Evolutionary conservation across 2,797 vertebrate genomes (phyloP), one percentile per base, ranked within the genome.

Genomic region (Tachyglossus aculeatus): DNA sequence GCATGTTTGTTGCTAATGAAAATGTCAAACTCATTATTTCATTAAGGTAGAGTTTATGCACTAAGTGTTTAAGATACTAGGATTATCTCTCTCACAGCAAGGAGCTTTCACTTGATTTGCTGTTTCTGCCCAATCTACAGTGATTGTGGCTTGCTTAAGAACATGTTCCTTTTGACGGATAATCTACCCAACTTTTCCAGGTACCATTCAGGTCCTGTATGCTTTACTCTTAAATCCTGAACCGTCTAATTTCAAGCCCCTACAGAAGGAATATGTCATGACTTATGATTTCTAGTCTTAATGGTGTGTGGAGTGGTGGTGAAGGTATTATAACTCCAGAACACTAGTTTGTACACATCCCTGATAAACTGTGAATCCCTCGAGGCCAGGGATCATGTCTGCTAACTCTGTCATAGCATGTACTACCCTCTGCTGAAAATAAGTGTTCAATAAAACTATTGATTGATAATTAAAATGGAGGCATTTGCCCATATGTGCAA

Each of bases 11-110:
- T 76, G 29, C 69, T 61, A 66, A 22, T 70, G 63, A 72, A 57
- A 39, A 66, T 77, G 71, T 52, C 58, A 8, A 67, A 25, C 15
- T 61, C 55, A 19, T 82, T 76, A 67, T 21, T 45, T 83, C 62
- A 80, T 83, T 84, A 81, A 51, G 39, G 67, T 52, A 81, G 61
- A 83, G 87, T n/a, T n/a, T 78, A 82, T 77, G 63, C 36, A 85
- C 18, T 74, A 75, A 66, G 12, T 67, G 34, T 74, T 83, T 67
- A 32, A 66, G 61, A 47, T 2, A 0, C 25, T 47, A 27, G 40
- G 47, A 38, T 34, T 54, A 37, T 51, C 53, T 57, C 76, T 36
- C 55, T 78, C 45, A 45, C 22, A 80, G n/a, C 40, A 57, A 63
- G 67, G 67, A 83, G 40, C 43, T 86, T 80, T 83, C 71, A 63